Conservation (phyloP, 2,113 vertebrate species). For the Gambusia holbrooki region DNA sequence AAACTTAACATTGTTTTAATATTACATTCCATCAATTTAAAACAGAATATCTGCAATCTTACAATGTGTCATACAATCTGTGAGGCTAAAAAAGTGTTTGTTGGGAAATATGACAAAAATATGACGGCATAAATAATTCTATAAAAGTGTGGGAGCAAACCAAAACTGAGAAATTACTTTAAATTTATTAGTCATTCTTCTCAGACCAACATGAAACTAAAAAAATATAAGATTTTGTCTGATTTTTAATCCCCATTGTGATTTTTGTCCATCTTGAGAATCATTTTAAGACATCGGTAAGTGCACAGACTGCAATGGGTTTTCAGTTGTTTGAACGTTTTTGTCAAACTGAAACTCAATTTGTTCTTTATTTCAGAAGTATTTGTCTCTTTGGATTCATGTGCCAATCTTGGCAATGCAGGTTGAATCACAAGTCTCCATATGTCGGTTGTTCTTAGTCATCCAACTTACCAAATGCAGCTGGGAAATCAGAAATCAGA, state of each 20-base stretch:
- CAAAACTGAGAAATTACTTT: not conserved
- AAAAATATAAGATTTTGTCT: not conserved
- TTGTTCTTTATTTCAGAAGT: slow-evolving; percentile 23
- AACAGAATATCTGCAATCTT: not conserved
- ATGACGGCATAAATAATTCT: not conserved
- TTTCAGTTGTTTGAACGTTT: slow-evolving; percentile 16
- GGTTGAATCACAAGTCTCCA: slow-evolving; percentile 32
- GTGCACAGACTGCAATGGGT: not conserved
- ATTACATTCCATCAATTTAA: too few species aligned
- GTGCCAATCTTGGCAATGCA: slow-evolving; percentile 24
- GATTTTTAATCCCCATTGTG: not conserved
- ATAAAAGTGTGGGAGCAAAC: not conserved
- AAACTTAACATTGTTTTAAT: too few species aligned
- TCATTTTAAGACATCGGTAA: not conserved
- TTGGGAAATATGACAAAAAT: not conserved
- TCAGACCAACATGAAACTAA: not conserved
- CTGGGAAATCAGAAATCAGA: not conserved
- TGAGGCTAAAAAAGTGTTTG: not conserved
- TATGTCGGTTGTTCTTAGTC: slow-evolving; percentile 16
- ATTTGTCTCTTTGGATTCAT: slow-evolving; percentile 21
- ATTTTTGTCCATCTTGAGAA: not conserved
- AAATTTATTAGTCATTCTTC: not conserved
- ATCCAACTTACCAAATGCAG: slow-evolving; percentile 17
- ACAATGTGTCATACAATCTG: not conserved
- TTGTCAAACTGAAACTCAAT: slow-evolving; percentile 17